Conservation (phyloP, 2,797 vertebrate species). For the Labeo calbasu region DNA sequence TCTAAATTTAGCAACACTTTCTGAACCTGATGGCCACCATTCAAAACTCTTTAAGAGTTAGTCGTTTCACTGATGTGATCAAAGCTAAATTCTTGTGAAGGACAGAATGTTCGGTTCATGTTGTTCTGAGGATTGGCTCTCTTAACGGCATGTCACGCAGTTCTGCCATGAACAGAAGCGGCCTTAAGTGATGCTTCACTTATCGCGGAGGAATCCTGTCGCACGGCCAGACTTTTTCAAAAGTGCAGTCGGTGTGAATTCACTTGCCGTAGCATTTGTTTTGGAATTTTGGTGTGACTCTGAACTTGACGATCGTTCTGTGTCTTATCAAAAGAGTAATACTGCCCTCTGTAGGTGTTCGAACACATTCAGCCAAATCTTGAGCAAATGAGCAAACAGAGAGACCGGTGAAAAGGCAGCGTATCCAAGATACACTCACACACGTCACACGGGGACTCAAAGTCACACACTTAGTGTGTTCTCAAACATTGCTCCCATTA, state of each 20-base stretch:
- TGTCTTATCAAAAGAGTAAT: constrained; percentile 41
- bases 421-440: constrained; percentile 30
- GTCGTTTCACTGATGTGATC: constrained; percentile 3
- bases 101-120: constrained; percentile 35
- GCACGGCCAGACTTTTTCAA: background rate
- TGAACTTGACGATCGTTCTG: background rate
- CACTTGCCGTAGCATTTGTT: constrained; percentile 29
- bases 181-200: constrained; percentile 31
- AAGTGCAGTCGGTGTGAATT: constrained; percentile 33
- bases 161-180: constrained; percentile 23
- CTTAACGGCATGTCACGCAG: constrained; percentile 30
- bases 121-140: constrained; percentile 4
- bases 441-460: constrained; percentile 35
- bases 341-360: constrained; percentile 58
- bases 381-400: constrained; percentile 42
- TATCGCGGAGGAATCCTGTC: background rate
- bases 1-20: constrained; percentile 29
- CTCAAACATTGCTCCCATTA: constrained; percentile 52
- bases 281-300: constrained; percentile 4
- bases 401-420: constrained; percentile 47
- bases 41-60: background rate
- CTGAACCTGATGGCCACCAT: background rate
- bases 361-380: background rate
- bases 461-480: constrained; percentile 45
- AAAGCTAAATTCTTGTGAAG: constrained; percentile 18